Evolutionary conservation across 2,113 vertebrate genomes (phyloP), one percentile per base, ranked within the genome.

Genomic region (Cyanocitta stelleri): DNA sequence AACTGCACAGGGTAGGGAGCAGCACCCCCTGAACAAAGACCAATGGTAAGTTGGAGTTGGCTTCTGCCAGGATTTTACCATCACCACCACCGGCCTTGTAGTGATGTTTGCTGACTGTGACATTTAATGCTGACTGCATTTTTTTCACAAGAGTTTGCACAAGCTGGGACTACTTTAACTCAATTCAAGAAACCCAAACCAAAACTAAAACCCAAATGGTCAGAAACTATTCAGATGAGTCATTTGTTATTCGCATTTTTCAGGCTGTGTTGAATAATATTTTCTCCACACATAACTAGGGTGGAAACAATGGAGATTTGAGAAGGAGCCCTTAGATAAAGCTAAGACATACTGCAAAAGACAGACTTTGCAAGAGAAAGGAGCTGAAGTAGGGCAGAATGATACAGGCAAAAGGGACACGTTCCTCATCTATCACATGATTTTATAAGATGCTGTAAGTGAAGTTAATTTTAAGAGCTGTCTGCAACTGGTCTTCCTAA

Each of bases 11-110:
- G 10, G 7, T 51, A 46, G 56, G 4, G 35, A 75, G 54, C 20
- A 81, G 74, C 85, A 61, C 13, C 17, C 48, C 30, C 74, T 52
- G 52, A 23, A 10, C n/a, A 82, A 75, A 72, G 22, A 67, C 26
- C 27, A 46, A 2, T 0, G 29, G 9, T 16, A 33, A 63, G 5
- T 1, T 75, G 82, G 33, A 23, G 35, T 12, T 66, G 48, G 37
- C 24, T 55, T 81, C 74, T 85, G 66, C 41, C 84, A 72, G 59
- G 64, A 55, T 69, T 73, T 91, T 58, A 46, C 48, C 79, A 81
- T 71, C 55, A 46, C 39, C 22, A 46, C 41, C 11, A 2, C 15
- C 54, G 83, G 49, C 55, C 69, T 68, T 59, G 6, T 7, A 41
- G 41, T 22, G 61, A 56, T 78, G 41, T 61, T 93, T 83, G 52